These are phyloP conservation scores for Lasioglossum baleicum DNA, from an alignment of 1,140 invertebrate species.

Conservation along the genomic window DNA sequence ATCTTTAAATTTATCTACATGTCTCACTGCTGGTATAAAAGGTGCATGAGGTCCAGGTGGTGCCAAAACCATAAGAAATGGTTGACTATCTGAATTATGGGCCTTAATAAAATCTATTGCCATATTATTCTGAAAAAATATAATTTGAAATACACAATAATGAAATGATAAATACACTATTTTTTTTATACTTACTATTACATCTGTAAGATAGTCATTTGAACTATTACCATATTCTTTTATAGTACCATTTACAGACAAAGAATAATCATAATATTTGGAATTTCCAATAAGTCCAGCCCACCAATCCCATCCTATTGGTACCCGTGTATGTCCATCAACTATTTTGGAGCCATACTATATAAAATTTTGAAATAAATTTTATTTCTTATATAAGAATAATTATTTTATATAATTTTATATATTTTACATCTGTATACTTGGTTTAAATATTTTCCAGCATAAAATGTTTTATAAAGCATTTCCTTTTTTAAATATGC, in stretches of 20 bases:
- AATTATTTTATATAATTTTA: slow-evolving; percentile 84
- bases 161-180: too few relatives aligned
- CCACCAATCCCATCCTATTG: slow-evolving; percentile 91
- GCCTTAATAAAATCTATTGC: slow-evolving; percentile 82
- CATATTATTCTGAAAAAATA: slow-evolving; percentile 78
- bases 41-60: slow-evolving; percentile 92
- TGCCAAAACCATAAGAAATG: slow-evolving; percentile 91
- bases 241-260: slow-evolving; percentile 89
- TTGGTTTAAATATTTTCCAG: slow-evolving; percentile 94
- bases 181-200: slow-evolving; percentile 91
- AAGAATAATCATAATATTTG: slow-evolving; percentile 91
- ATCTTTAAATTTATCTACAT: slow-evolving; percentile 83
- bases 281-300: slow-evolving; percentile 91
- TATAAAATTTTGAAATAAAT: too few relatives aligned
- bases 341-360: slow-evolving; percentile 86
- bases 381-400: slow-evolving; percentile 20
- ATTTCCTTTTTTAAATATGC: slow-evolving; percentile 81
- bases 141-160: too few relatives aligned
- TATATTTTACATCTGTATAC: too few relatives aligned
- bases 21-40: slow-evolving; percentile 88
- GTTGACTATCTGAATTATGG: slow-evolving; percentile 68
- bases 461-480: slow-evolving; percentile 90
- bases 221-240: slow-evolving; percentile 81
- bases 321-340: slow-evolving; percentile 85
- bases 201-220: slow-evolving; percentile 92